A percentile compares a stretch with the other conserved stretches of the same genome.
phyloP scores from a whole-genome alignment of 2,113 vertebrate species.

The Hippocampus comes region DNA sequence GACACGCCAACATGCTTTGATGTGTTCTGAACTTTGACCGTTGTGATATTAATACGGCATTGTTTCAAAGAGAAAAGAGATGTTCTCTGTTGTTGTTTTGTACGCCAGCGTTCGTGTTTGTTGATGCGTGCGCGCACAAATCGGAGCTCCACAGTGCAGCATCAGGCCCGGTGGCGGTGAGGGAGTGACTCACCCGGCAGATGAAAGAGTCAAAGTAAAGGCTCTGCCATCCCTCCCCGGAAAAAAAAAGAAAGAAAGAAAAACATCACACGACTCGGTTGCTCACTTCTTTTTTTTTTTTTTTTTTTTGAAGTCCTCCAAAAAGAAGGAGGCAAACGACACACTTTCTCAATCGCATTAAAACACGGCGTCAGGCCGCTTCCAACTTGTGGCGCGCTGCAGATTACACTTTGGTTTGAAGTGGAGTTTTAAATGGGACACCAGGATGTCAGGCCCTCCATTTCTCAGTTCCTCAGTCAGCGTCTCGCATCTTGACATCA shows the following conservation, averaged over 20 bases:
- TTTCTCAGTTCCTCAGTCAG: constrained; percentile 43
- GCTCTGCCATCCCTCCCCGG: constrained; percentile 51
- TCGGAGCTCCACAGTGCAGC: constrained; percentile 52
- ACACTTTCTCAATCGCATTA: constrained; percentile 71
- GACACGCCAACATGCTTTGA: background rate
- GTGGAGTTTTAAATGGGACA: constrained; percentile 68
- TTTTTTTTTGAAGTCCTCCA: constrained; percentile 63
- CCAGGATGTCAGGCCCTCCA: constrained; percentile 34
- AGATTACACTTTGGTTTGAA: constrained; percentile 67
- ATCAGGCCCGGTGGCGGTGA: constrained; percentile 55
- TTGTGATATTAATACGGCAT: constrained; percentile 27
- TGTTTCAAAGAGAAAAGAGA: constrained; percentile 6
- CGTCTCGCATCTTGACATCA: constrained; percentile 39
- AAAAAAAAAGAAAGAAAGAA: constrained; percentile 29
- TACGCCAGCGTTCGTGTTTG: constrained; percentile 15
- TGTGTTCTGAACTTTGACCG: constrained; percentile 6
- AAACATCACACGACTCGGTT: constrained; percentile 67
- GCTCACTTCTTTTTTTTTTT: constrained; percentile 37
- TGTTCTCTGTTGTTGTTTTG: constrained; percentile 21
- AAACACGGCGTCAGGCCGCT: constrained; percentile 66
- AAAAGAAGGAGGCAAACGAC: constrained; percentile 65
- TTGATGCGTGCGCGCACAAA: constrained; percentile 29
- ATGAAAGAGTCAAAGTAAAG: constrained; percentile 72
- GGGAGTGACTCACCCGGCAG: constrained; percentile 64
- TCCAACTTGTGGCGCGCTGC: constrained; percentile 62